Evolutionary conservation across 2,888 invertebrate genomes (phyloP), one percentile per base, ranked within the genome.

Genomic region (Andrena fulva): DNA sequence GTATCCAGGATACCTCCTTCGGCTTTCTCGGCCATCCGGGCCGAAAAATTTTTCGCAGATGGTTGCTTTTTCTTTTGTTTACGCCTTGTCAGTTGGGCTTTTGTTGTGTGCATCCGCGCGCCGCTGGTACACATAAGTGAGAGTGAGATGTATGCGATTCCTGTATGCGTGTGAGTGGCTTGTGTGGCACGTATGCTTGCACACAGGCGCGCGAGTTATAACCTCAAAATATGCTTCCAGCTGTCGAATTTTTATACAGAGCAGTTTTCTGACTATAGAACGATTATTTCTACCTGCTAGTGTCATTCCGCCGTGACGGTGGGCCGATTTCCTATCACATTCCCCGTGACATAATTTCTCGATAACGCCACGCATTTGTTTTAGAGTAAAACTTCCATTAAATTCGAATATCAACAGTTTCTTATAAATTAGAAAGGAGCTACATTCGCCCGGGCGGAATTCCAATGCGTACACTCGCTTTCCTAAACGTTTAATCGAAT

Each of bases 61-160:
- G 75, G 77, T 81, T 75, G 84, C 73, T 86, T 90, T 90, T 91
- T 90, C 92, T 92, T 92, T 92, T 92, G 92, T 92, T 92, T 92
- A 92, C 92, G 92, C 92, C 92, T 92, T 92, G 92, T 92, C 92
- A 92, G 91, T 92, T 89, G 91, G 83, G 89, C 90, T 92, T 92
- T 90, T 92, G 92, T 92, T 91, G 92, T 92, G 91, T 91, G 91
- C 85, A 89, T 88, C 90, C 90, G 92, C 91, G 91, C 92, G 91
- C 91, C 90, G 89, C 90, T 90, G 89, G 79, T 78, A 84, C 78
- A 81, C 75, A 77, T 85, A 77, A 85, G 90, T 82, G 89, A 90
- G 87, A 89, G 82, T 87, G 86, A 87, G 80, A 80, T 86, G 88
- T 89, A 87, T 82, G 80, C 85, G 88, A 89, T 63, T 76, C 79